Percentiles rank a stretch among this genome's conserved stretches.
Conservation (phyloP, 1,140 invertebrate species). For the Bombus sibiricus region DNA sequence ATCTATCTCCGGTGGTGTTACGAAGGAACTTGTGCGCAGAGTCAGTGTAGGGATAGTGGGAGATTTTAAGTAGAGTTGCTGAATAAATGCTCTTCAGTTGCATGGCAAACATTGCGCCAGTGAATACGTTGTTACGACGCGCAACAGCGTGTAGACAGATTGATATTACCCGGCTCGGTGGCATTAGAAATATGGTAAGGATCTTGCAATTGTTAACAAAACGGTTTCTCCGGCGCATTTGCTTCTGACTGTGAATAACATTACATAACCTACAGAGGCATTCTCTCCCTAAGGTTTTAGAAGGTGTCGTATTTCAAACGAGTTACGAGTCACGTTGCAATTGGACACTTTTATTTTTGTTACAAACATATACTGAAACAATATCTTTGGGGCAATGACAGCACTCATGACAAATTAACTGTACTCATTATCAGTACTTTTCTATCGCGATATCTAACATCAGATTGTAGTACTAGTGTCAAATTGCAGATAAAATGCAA, state of each 20-base stretch:
- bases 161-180: no score
- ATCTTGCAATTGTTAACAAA: background rate
- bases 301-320: background rate
- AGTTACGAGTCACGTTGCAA: no score
- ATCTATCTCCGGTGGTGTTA: background rate
- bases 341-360: background rate
- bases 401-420: background rate
- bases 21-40: slow-evolving; percentile 26
- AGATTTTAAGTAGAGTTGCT: slow-evolving; percentile 16
- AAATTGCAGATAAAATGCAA: background rate
- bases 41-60: slow-evolving; percentile 14
- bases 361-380: background rate
- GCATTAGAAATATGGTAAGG: slow-evolving; percentile 25
- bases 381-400: background rate
- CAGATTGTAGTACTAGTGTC: no score
- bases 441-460: background rate
- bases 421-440: background rate
- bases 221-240: no score
- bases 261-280: background rate
- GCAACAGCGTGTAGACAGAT: background rate
- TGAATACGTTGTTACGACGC: background rate
- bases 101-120: background rate
- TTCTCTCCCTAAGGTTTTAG: background rate
- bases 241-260: background rate
- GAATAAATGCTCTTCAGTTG: slow-evolving; percentile 10